Evolutionary conservation across 2,797 vertebrate species (phyloP), one percentile per base, ranked within the genome.

Genomic region (Staurois parvus): DNA sequence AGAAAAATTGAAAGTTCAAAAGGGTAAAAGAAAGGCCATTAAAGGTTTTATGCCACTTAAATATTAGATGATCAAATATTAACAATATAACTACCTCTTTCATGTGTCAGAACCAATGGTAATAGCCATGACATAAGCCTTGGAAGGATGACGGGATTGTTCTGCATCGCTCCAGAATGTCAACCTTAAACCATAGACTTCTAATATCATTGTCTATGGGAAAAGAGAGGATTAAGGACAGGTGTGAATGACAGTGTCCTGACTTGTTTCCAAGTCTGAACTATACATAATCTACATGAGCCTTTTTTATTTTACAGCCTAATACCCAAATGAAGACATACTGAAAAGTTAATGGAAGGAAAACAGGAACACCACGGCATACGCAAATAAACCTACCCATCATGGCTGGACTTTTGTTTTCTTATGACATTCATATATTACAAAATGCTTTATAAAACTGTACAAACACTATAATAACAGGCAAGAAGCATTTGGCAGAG

Each of bases 241-340:
- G 72, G 48, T 79, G 69, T 73, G 59, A 72, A 73, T 66, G 59
- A 64, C 68, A 28, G 5, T 40, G 75, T n/a, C 21, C 67, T 78
- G 67, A 66, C 32, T 78, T 59, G 76, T 30, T 84, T 74, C 52
- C 15, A 32, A 30, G 34, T 78, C 40, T 74, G 19, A 24, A 7
- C 29, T 85, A 15, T 29, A 29, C 29, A 78, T 3, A 66, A 56
- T 79, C 78, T 79, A 79, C 69, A 85, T 66, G 10, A 29, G 26
- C 42, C 11, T 85, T 37, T 75, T 42, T 68, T 85, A 64, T 85
- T 67, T 80, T 85, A 17, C 84, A 85, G 84, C 29, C 40, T 42
- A 34, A 73, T 64, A 45, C 29, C 59, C 42, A 85, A 56, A 69
- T 72, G 76, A 85, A 74, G 77, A 74, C 29, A 64, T 29, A 73